phyloP scores from a whole-genome alignment of 2,113 vertebrate species.

The Otis tarda region DNA sequence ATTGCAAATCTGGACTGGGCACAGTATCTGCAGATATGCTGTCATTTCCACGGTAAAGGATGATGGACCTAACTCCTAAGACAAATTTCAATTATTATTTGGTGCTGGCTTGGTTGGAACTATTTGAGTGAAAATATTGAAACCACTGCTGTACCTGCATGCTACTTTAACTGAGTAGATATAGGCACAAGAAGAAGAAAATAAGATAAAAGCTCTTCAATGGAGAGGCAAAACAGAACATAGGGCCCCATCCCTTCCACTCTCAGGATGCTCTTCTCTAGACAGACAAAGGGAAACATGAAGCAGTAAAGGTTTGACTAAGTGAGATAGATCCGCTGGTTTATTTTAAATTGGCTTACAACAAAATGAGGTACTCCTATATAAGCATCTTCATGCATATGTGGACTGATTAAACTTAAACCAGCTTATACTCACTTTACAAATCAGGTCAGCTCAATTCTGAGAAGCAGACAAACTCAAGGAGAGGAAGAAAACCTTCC shows the following conservation, averaged over 20 bases:
- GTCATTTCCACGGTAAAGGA: not conserved
- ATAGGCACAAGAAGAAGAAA: not conserved
- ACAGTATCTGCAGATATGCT: not conserved
- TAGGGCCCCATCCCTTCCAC: not conserved
- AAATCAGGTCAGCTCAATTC: not conserved
- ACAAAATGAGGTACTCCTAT: not conserved
- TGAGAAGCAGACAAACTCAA: not conserved
- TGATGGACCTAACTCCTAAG: not conserved
- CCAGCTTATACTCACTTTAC: not conserved
- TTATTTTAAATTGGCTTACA: not conserved
- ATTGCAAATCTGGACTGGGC: fast-evolving
- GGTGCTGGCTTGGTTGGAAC: not conserved
- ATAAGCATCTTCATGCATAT: not conserved
- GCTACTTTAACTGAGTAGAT: not conserved
- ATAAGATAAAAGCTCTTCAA: not conserved
- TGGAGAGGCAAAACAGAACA: not conserved
- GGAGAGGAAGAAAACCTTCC: not conserved
- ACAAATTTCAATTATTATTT: not conserved
- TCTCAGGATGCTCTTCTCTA: not conserved
- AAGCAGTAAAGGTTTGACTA: not conserved
- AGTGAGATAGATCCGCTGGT: not conserved
- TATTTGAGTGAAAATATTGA: not conserved
- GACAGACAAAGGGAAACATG: not conserved
- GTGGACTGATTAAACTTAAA: not conserved
- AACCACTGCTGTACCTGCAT: not conserved